phyloP scores from a whole-genome alignment of 1,140 invertebrate genomes.

The Trachymyrmex cornetzi region DNA sequence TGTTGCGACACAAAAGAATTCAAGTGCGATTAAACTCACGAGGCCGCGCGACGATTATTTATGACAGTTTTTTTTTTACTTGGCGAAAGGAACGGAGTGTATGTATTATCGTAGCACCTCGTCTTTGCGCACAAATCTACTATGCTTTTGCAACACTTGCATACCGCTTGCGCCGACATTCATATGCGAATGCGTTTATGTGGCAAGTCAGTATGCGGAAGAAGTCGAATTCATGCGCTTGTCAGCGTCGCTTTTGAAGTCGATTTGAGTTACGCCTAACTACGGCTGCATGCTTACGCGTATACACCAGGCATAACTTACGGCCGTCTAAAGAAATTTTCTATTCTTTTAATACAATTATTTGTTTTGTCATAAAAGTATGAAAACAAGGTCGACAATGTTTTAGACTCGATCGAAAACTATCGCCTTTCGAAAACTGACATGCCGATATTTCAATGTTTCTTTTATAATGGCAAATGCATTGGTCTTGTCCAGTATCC shows the following conservation, averaged over 20 bases:
- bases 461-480: constrained; percentile 2
- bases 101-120: constrained; percentile 52
- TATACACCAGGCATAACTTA: not conserved
- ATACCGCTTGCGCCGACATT: constrained; percentile 35
- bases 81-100: not conserved
- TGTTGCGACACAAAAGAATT: constrained; percentile 32
- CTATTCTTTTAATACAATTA: constrained; percentile 21
- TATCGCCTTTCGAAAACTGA: not conserved
- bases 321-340: not conserved
- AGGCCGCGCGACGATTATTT: constrained; percentile 43
- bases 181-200: constrained; percentile 33
- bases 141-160: constrained; percentile 23
- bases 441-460: not conserved
- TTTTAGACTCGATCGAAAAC: not conserved
- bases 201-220: constrained; percentile 59
- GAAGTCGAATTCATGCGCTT: constrained; percentile 70
- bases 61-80: constrained; percentile 20
- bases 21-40: constrained; percentile 39
- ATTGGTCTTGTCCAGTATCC: not conserved
- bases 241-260: constrained; percentile 65
- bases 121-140: constrained; percentile 39
- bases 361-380: not conserved
- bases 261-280: constrained; percentile 59
- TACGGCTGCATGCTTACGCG: constrained; percentile 5
- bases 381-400: not conserved